Conservation (phyloP, 2,113 vertebrate species). For the Ceyx margarethae region DNA sequence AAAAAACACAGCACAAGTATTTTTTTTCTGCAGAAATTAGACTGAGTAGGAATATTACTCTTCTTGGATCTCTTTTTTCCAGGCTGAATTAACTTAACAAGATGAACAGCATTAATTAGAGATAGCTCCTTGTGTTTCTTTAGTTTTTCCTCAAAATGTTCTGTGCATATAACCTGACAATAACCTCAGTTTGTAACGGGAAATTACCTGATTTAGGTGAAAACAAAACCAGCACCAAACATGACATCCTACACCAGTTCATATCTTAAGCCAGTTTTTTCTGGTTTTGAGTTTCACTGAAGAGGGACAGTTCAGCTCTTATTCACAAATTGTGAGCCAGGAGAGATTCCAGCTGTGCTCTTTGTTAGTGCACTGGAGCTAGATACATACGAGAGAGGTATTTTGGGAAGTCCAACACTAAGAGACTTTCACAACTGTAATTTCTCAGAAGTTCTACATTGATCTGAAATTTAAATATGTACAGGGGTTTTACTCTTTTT, state of each 20-base stretch:
- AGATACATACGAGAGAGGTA: not conserved
- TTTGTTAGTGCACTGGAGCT: not conserved
- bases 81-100: not conserved
- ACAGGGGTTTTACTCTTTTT: not conserved
- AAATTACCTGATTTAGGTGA: not conserved
- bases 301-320: not conserved
- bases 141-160: not conserved
- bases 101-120: not conserved
- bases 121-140: not conserved
- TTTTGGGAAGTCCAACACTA: not conserved
- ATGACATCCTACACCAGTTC: not conserved
- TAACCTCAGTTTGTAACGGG: fast-evolving
- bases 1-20: not conserved
- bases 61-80: not conserved
- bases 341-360: not conserved
- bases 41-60: not conserved
- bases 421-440: not conserved
- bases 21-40: not conserved
- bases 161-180: not conserved
- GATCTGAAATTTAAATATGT: not conserved
- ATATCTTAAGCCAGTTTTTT: not conserved
- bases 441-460: not conserved
- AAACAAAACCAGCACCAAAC: not conserved
- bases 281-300: not conserved
- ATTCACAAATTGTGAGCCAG: not conserved